phyloP scores from a whole-genome alignment of 1,140 invertebrate genomes.

The Aphelinus atriplicis region DNA sequence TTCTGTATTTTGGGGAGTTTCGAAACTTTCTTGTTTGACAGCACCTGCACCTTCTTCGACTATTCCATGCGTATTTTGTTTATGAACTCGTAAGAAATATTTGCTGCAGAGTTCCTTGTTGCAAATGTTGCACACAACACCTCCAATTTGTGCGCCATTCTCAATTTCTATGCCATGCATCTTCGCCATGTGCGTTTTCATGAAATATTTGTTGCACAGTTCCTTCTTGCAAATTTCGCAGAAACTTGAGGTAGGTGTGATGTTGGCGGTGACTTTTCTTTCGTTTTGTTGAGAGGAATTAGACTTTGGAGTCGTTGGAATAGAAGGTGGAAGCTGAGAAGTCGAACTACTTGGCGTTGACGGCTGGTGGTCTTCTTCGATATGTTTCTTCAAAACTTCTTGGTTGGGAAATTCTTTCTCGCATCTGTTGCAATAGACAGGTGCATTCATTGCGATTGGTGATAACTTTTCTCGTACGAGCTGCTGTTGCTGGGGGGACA shows the following conservation, averaged over 20 bases:
- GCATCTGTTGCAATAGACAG: conserved; percentile 65
- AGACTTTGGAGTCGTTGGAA: conserved; percentile 41
- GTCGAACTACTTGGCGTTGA: conserved; percentile 41
- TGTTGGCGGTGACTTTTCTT: conserved; percentile 52
- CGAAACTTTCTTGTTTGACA: conserved; percentile 53
- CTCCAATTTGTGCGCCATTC: conserved; percentile 88
- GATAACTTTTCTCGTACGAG: conserved; percentile 50
- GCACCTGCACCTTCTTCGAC: conserved; percentile 72
- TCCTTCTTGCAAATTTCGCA: conserved; percentile 99
- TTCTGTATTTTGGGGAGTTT: conserved; percentile 51
- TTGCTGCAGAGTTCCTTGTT: conserved; percentile 98
- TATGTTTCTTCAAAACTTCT: conserved; percentile 70
- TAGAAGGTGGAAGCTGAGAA: conserved; percentile 44
- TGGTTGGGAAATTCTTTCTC: conserved; percentile 69
- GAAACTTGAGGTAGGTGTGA: conserved; percentile 84
- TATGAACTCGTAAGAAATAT: conserved; percentile 96
- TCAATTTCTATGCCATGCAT: conserved; percentile 98
- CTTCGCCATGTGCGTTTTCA: conserved; percentile 99
- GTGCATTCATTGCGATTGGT: conserved; percentile 50
- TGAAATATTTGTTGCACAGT: conserved; percentile 99
- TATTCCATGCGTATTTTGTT: conserved; percentile 97
- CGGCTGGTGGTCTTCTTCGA: conserved; percentile 68
- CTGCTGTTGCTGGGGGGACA: conserved; percentile 29
- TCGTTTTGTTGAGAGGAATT: conserved; percentile 46
- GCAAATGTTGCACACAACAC: conserved; percentile 95